Evolutionary conservation across 1,140 invertebrate genomes (phyloP).

Genomic region (Drosophila guanche): DNA sequence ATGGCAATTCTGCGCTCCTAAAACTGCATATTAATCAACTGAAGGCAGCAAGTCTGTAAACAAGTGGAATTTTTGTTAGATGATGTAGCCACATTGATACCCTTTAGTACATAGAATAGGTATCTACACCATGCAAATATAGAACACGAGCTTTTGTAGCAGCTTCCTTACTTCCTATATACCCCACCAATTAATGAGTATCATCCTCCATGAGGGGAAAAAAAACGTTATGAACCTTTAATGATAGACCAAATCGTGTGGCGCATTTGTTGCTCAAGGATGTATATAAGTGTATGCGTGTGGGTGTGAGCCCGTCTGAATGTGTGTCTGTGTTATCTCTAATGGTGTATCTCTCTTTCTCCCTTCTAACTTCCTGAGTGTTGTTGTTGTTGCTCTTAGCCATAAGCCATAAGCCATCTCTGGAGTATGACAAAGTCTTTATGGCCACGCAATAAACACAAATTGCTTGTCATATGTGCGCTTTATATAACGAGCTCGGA

Average conservation of each 20-base stretch:
- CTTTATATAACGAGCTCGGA: slow-evolving; percentile 66
- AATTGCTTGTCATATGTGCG: slow-evolving; percentile 77
- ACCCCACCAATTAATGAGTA: background rate
- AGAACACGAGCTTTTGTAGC: no score
- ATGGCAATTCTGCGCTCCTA: slow-evolving; percentile 65
- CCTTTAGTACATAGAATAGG: background rate
- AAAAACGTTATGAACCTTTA: slow-evolving; percentile 59
- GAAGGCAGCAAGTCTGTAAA: slow-evolving; percentile 42
- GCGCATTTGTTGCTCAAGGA: slow-evolving; percentile 21
- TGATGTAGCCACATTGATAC: slow-evolving; percentile 2
- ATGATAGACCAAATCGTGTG: slow-evolving; percentile 60
- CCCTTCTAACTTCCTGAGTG: slow-evolving; percentile 21
- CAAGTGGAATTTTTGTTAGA: background rate
- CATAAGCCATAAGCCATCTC: slow-evolving; percentile 20
- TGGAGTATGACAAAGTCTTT: slow-evolving; percentile 58
- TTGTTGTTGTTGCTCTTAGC: slow-evolving; percentile 22
- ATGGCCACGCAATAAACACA: slow-evolving; percentile 76
- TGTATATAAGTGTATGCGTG: background rate
- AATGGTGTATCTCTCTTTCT: slow-evolving; percentile 40
- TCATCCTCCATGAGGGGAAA: background rate
- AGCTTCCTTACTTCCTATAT: background rate
- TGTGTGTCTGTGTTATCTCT: slow-evolving; percentile 17
- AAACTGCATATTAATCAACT: slow-evolving; percentile 79
- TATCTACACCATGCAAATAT: background rate
- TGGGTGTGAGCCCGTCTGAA: background rate